Evolutionary conservation across 2,797 vertebrate genomes (phyloP).

Genomic region (Falco berigora): DNA sequence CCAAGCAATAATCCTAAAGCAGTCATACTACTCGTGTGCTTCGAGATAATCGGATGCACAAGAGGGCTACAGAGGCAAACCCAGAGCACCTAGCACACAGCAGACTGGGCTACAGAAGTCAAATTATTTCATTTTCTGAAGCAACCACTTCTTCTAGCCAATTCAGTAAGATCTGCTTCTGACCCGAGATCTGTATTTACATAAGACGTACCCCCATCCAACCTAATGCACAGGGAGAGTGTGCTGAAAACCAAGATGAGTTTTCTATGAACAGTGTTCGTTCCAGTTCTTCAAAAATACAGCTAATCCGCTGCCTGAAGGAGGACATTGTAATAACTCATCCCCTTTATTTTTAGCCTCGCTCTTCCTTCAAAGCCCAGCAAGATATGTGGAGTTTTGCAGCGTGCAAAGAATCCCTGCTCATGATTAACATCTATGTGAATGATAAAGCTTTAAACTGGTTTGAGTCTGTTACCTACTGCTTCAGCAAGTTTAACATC

Average conservation of each 20-base stretch:
- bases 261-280: neutral
- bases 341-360: constrained; percentile 44
- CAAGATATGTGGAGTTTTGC: neutral
- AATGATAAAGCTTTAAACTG: constrained; percentile 57
- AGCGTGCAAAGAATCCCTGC: neutral
- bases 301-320: constrained; percentile 18
- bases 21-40: accelerated
- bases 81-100: neutral
- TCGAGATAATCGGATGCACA: neutral
- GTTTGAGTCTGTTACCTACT: constrained; percentile 47
- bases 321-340: constrained; percentile 18
- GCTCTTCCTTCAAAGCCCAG: constrained; percentile 46
- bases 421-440: constrained; percentile 41
- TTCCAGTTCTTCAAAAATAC: neutral
- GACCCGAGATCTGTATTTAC: neutral
- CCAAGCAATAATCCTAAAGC: neutral
- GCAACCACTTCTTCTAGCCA: neutral
- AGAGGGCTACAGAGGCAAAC: neutral
- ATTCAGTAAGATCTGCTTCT: neutral
- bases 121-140: neutral
- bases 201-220: neutral
- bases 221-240: neutral
- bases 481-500: constrained; percentile 39
- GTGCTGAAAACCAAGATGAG: neutral
- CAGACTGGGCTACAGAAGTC: neutral